Conservation (phyloP, 2,888 invertebrate genomes). For the Spodoptera exigua region DNA sequence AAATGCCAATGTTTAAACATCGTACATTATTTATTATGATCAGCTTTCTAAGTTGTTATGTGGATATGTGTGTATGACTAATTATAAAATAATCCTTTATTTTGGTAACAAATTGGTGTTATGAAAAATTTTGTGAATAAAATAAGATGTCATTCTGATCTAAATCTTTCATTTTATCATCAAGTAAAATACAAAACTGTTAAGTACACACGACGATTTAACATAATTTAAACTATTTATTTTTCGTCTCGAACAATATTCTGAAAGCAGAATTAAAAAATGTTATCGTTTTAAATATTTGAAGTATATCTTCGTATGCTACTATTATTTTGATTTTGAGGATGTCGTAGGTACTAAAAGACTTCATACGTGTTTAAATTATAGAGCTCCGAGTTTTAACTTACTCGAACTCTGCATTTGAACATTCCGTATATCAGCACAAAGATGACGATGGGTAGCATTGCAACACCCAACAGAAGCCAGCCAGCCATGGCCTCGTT, state of each 20-base stretch:
- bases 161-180: conserved; percentile 51
- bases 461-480: conserved; percentile 62
- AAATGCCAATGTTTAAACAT: conserved; percentile 60
- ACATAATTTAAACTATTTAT: conserved; percentile 58
- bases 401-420: conserved; percentile 82
- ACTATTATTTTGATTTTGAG: too few species aligned
- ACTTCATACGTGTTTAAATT: too few species aligned
- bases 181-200: conserved; percentile 17
- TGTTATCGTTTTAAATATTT: too few species aligned
- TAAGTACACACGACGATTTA: conserved; percentile 22
- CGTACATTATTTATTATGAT: conserved; percentile 72
- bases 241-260: conserved; percentile 80
- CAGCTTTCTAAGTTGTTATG: conserved; percentile 81
- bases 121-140: conserved; percentile 88
- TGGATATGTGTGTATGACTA: conserved; percentile 86
- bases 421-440: conserved; percentile 73
- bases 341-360: too few species aligned
- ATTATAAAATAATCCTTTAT: conserved; percentile 86
- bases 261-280: conserved; percentile 70
- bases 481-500: conserved; percentile 70
- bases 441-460: conserved; percentile 69
- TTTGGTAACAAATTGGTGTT: conserved; percentile 89
- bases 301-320: too few species aligned
- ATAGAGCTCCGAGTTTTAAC: too few species aligned
- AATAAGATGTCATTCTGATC: conserved; percentile 86